Conservation (phyloP, 2,797 vertebrate genomes). For the Miichthys miiuy region DNA sequence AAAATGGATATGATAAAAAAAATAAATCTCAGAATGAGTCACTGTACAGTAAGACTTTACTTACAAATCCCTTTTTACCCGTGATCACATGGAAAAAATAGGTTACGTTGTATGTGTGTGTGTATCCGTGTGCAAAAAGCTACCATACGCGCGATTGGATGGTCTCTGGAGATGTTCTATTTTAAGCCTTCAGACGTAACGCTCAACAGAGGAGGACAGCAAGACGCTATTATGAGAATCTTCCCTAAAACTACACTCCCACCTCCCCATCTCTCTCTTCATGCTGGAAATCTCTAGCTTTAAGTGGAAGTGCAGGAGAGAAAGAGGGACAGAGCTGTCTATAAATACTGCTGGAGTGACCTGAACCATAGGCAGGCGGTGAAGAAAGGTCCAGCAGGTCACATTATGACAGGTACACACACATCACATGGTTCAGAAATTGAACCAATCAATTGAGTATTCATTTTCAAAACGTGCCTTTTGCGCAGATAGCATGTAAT, state of each 20-base stretch:
- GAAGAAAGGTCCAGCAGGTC: conserved; percentile 5
- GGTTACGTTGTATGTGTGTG: conserved; percentile 21
- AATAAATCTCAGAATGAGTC: conserved; percentile 32
- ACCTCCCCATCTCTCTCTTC: not conserved
- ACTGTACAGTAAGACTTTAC: conserved; percentile 24
- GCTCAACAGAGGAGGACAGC: conserved; percentile 65
- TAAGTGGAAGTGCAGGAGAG: conserved; percentile 49
- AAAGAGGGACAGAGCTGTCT: conserved; percentile 22
- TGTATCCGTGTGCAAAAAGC: conserved; percentile 25
- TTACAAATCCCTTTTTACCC: conserved; percentile 36
- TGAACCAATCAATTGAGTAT: not conserved
- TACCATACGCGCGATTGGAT: conserved; percentile 26
- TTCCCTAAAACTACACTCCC: conserved; percentile 48
- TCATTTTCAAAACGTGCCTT: not conserved
- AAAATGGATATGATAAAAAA: conserved; percentile 42
- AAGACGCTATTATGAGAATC: conserved; percentile 63
- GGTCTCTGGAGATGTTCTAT: conserved; percentile 73
- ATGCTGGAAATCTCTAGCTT: conserved; percentile 45
- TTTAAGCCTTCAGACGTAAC: conserved; percentile 64
- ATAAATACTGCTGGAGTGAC: conserved; percentile 58
- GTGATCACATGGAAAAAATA: conserved; percentile 22
- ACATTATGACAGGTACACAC: conserved; percentile 26
- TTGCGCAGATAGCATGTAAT: too few species aligned
- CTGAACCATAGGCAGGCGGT: conserved; percentile 39
- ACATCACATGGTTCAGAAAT: not conserved